phyloP scores from a whole-genome alignment of 2,113 vertebrate genomes.

The Phalacrocorax brasilianus region DNA sequence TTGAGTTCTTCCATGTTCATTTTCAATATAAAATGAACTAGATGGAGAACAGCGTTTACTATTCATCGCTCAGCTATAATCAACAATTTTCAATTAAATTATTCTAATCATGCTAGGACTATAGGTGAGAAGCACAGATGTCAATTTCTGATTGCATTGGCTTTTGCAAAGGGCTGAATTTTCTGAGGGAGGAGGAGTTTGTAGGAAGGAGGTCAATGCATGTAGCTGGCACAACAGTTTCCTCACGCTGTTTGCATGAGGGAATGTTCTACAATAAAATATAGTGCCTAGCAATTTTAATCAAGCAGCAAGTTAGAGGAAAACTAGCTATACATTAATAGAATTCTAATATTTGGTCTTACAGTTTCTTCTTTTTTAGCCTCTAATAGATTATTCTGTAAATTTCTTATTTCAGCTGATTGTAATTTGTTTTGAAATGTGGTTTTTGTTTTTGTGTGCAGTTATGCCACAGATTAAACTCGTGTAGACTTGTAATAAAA shows the following conservation, averaged over 20 bases:
- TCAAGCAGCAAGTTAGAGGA: neutral
- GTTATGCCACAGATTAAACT: neutral
- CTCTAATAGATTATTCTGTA: neutral
- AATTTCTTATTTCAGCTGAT: neutral
- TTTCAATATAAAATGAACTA: conserved; percentile 36
- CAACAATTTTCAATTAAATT: conserved; percentile 54
- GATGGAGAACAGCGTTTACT: conserved; percentile 59
- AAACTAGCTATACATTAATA: neutral
- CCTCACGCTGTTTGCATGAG: neutral
- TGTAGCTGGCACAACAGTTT: neutral
- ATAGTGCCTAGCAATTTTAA: neutral
- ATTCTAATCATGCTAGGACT: neutral
- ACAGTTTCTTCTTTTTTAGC: neutral
- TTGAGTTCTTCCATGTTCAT: neutral
- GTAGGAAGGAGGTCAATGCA: neutral
- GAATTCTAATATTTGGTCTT: neutral
- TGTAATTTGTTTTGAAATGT: neutral
- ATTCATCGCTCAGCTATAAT: conserved; percentile 52
- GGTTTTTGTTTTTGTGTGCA: neutral
- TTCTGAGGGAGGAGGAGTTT: neutral
- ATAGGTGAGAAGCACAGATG: neutral
- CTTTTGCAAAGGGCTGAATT: neutral
- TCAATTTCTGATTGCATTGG: conserved; percentile 24
- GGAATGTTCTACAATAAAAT: neutral
- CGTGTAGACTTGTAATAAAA: neutral